Conservation (phyloP, 2,113 vertebrate species). For the Excalfactoria chinensis region DNA sequence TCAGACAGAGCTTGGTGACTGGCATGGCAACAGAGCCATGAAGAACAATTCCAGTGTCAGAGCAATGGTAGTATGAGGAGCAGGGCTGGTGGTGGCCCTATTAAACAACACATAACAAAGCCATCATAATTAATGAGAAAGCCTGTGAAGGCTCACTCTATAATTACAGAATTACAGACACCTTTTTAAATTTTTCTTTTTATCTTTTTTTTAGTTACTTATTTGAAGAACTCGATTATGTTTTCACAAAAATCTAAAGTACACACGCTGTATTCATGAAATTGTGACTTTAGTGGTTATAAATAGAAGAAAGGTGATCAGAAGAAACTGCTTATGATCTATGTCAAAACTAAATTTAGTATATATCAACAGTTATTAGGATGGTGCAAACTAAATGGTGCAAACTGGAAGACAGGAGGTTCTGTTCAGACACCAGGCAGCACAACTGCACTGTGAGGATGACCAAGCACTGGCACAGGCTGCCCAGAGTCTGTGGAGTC, state of each 20-base stretch:
- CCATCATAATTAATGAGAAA: background rate
- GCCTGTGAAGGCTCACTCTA: background rate
- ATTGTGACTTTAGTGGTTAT: background rate
- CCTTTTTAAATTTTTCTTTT: background rate
- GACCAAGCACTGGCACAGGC: background rate
- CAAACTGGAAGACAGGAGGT: background rate
- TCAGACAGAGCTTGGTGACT: background rate
- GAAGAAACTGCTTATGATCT: background rate
- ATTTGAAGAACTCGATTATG: background rate
- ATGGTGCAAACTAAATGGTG: background rate
- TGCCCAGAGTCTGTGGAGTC: too few relatives aligned
- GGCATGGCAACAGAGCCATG: background rate
- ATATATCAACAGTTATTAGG: background rate
- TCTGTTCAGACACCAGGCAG: background rate
- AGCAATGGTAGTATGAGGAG: background rate
- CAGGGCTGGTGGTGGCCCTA: background rate
- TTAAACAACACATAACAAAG: background rate
- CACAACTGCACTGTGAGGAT: background rate
- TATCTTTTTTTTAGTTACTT: background rate
- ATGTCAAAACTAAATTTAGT: background rate
- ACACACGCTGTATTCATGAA: background rate
- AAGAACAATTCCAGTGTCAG: background rate
- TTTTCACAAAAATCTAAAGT: background rate
- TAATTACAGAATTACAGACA: background rate
- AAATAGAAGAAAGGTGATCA: background rate